These are phyloP conservation scores for Upupa epops DNA, from an alignment of 2,113 vertebrate species.

Conservation along the genomic window DNA sequence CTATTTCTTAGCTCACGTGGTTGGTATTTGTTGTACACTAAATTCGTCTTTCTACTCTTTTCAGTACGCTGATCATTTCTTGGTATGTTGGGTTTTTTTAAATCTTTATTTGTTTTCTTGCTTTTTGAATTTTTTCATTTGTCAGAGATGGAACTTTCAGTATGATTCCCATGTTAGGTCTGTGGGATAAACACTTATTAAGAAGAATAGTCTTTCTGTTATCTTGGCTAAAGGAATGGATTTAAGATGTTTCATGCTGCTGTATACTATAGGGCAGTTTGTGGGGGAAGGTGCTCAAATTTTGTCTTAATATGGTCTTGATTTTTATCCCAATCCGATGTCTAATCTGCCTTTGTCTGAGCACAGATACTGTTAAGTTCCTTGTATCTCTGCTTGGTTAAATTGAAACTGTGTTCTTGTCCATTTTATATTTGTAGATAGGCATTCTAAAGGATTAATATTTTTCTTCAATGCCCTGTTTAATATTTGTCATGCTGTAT, in stretches of 20 bases:
- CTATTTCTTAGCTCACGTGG: not conserved
- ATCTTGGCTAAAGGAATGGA: not conserved
- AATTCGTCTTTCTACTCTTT: not conserved
- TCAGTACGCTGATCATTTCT: not conserved
- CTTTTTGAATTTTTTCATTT: not conserved
- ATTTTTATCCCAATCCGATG: not conserved
- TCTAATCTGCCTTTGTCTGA: not conserved
- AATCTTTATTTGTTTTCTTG: not conserved
- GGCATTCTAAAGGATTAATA: not conserved
- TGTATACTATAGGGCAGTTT: not conserved
- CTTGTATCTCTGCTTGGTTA: not conserved
- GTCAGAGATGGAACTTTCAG: not conserved
- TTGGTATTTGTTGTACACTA: not conserved
- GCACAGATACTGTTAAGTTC: not conserved
- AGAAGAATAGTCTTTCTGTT: not conserved
- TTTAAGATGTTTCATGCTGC: not conserved
- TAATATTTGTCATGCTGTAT: not conserved
- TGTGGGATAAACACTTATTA: not conserved
- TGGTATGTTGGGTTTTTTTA: not conserved
- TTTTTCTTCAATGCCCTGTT: not conserved
- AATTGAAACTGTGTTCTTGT: not conserved
- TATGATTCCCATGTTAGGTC: not conserved
- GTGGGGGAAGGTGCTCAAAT: not conserved
- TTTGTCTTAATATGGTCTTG: not conserved
- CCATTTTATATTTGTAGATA: not conserved